Conservation (phyloP, 2,797 vertebrate species). For the Anguilla megastoma region DNA sequence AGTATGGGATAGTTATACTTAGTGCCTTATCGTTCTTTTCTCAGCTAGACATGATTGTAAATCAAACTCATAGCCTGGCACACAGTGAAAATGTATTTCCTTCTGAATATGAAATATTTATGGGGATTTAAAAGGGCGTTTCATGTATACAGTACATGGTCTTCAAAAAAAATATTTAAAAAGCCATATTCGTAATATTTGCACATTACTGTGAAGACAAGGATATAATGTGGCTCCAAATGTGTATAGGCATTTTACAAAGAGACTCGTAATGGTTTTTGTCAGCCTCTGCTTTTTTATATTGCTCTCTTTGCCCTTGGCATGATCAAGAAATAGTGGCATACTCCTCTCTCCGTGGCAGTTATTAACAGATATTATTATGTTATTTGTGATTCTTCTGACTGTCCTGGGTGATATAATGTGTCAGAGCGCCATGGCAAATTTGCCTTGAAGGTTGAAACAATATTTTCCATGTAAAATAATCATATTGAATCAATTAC, state of each 20-base stretch:
- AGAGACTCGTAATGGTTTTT: conserved; percentile 12
- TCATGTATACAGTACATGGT: conserved; percentile 79
- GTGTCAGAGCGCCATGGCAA: conserved; percentile 22
- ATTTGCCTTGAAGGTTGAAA: conserved; percentile 34
- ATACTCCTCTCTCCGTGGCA: conserved; percentile 16
- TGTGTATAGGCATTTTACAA: conserved; percentile 23
- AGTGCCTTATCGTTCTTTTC: conserved; percentile 86
- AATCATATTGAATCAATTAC: conserved; percentile 26
- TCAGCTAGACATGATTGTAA: conserved; percentile 72
- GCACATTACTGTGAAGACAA: conserved; percentile 68
- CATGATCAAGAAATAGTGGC: conserved; percentile 19
- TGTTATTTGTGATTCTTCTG: conserved; percentile 9
- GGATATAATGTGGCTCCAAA: conserved; percentile 59
- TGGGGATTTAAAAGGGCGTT: conserved; percentile 74
- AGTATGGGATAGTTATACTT: conserved; percentile 55
- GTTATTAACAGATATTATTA: conserved; percentile 24
- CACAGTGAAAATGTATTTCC: conserved; percentile 74
- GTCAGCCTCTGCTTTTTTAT: conserved; percentile 25
- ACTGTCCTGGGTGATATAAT: conserved; percentile 28
- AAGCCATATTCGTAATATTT: conserved; percentile 70
- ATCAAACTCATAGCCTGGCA: conserved; percentile 68
- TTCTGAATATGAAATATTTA: conserved; percentile 83
- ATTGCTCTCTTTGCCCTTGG: conserved; percentile 17
- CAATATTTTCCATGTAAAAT: conserved; percentile 35
- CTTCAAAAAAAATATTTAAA: conserved; percentile 69